Percentiles rank a stretch among this genome's conserved stretches.
Conservation (phyloP, 2,113 vertebrate genomes). For the Scytalopus superciliaris region DNA sequence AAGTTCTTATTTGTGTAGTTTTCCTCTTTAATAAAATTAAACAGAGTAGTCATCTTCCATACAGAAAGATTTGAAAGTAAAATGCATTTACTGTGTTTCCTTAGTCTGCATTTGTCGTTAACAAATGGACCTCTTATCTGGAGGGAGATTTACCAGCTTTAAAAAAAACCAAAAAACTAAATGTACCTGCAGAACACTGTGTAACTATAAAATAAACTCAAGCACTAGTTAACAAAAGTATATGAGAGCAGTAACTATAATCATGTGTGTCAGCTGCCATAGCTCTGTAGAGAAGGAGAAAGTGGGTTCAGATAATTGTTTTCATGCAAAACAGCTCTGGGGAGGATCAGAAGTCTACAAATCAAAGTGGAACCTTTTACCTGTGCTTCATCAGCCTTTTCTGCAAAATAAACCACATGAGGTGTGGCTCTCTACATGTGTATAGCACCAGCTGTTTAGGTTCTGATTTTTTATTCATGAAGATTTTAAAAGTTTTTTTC, state of each 20-base stretch:
- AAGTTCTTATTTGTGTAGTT: background rate
- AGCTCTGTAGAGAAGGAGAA: background rate
- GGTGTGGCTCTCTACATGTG: background rate
- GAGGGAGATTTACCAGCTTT: background rate
- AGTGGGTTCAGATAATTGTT: background rate
- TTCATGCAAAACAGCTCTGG: background rate
- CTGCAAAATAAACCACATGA: background rate
- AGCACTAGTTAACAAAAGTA: background rate
- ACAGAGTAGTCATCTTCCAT: background rate
- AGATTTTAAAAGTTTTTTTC: background rate
- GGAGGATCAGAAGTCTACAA: background rate
- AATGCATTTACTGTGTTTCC: background rate
- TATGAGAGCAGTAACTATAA: background rate
- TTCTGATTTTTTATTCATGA: background rate
- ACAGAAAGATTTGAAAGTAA: background rate
- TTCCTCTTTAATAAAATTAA: background rate
- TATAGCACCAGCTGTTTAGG: background rate
- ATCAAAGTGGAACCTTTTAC: background rate
- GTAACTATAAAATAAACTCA: slow-evolving; percentile 40
- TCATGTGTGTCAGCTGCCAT: background rate
- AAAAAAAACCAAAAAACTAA: background rate
- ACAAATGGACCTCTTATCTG: background rate
- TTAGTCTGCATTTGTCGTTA: background rate
- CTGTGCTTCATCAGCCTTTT: background rate
- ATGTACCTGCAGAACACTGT: background rate